Evolutionary conservation across 37 sponge, comb jelly and placozoan genomes (phyloP).

Genomic region (Chondrilla cf. caribensis): DNA sequence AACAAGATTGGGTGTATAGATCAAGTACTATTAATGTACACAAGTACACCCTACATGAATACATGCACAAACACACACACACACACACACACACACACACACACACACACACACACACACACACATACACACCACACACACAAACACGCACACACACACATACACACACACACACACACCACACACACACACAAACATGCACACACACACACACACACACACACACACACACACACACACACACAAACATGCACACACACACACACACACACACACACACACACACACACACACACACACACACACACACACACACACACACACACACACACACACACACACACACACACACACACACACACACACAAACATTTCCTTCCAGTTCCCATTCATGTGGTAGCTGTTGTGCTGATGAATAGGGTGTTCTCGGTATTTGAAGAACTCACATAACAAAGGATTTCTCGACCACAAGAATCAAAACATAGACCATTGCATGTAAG

Average conservation of each 20-base stretch:
- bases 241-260: background rate
- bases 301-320: constrained; percentile 10
- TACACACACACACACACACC: background rate
- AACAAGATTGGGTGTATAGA: too few relatives aligned
- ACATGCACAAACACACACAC: background rate
- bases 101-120: background rate
- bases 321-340: constrained; percentile 18
- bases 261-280: constrained; percentile 20
- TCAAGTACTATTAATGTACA: too few relatives aligned
- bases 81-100: constrained; percentile 7
- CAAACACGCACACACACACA: too few relatives aligned
- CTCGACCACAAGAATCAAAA: too few relatives aligned
- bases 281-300: constrained; percentile 13
- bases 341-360: constrained; percentile 22
- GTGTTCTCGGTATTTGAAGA: too few relatives aligned
- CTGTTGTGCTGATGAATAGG: too few relatives aligned
- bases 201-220: background rate
- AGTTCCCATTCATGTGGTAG: too few relatives aligned
- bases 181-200: background rate
- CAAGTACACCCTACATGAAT: too few relatives aligned
- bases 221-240: constrained; percentile 17
- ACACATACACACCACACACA: background rate
- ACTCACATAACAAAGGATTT: too few relatives aligned
- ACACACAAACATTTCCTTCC: constrained; percentile 1
- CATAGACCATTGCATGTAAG: too few relatives aligned